Conservation (phyloP, 30 jellyfish, hydroid and myxozoan species). For the Morbakka virulenta region DNA sequence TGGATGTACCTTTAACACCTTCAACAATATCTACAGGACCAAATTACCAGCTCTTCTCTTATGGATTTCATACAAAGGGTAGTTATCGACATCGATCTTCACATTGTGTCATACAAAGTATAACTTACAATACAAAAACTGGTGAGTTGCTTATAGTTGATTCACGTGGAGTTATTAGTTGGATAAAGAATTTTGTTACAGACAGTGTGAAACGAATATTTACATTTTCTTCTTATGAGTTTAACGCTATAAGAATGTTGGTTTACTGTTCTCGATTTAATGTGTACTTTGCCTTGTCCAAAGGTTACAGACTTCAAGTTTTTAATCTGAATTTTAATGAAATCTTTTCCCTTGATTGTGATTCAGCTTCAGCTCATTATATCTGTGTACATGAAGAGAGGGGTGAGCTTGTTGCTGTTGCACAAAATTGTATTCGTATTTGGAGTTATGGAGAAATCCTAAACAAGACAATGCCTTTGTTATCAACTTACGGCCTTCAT, state of each 20-base stretch:
- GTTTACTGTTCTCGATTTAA: conserved; percentile 54
- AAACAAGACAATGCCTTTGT: conserved; percentile 6
- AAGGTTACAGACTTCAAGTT: conserved; percentile 51
- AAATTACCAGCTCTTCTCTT: background rate
- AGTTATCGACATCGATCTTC: conserved; percentile 51
- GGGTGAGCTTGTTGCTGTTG: conserved; percentile 61
- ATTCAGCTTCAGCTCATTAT: conserved; percentile 42
- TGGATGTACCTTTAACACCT: too few relatives aligned
- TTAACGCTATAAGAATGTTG: conserved; percentile 50
- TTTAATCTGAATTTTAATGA: conserved; percentile 72
- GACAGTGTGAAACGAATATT: conserved; percentile 45
- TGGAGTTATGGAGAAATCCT: conserved; percentile 57
- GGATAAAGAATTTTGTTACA: conserved; percentile 44
- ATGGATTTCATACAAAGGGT: conserved; percentile 54
- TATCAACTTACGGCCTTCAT: conserved; percentile 34
- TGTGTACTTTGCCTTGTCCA: conserved; percentile 74
- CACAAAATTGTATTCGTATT: conserved; percentile 48
- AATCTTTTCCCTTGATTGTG: conserved; percentile 65
- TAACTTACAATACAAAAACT: conserved; percentile 68
- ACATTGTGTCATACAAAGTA: conserved; percentile 64
- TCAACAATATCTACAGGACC: too few relatives aligned
- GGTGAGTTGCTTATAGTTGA: conserved; percentile 67
- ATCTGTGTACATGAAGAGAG: conserved; percentile 36
- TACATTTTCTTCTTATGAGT: conserved; percentile 61
- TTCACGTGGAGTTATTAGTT: conserved; percentile 74